Evolutionary conservation across 2,797 vertebrate species (phyloP), one percentile per base, ranked within the genome.

Genomic region (Eremophila alpestris): DNA sequence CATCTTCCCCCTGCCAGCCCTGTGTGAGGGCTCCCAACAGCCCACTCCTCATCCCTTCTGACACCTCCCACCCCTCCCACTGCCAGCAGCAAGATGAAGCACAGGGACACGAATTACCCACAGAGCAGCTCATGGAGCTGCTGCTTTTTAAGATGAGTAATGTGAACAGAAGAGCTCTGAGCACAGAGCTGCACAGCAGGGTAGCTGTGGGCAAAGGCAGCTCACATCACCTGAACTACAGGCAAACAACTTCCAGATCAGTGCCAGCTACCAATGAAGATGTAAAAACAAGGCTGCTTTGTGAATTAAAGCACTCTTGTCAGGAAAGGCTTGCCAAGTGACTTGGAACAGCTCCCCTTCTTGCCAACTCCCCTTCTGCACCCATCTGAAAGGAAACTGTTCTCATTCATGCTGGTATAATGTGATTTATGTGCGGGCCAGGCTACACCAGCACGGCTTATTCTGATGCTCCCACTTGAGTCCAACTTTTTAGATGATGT

Each of bases 361-460:
- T 1, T 38, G 48, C 43, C 75, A 80, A 18, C 52, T 71, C 89
- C 70, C 59, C 55, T 87, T 59, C 45, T 51, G 48, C 75, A 80
- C 32, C 64, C 55, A 34, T 23, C 64, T 56, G 49, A 81, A 76
- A 89, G 52, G 68, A 63, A 92, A 56, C 56, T 26, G 12, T 20
- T 83, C 77, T 41, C 55, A 63, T 62, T 71, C 78, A 15, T 5
- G 7, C 24, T n/a, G 69, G 41, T 8, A 55, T 27, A 63, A 54
- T 5, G 19, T 3, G 20, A 49, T 34, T 54, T 24, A 38, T 8
- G 19, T 21, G 34, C 0, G 0, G 56, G 48, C 51, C 10, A 2
- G 30, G 14, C 26, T 6, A 36, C 63, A 56, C 19, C 67, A 45
- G 30, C 78, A 23, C 2, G 19, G 54, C 55, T 65, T 21, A n/a